Evolutionary conservation across 2,113 vertebrate species (phyloP).

Genomic region (Isurus oxyrinchus): DNA sequence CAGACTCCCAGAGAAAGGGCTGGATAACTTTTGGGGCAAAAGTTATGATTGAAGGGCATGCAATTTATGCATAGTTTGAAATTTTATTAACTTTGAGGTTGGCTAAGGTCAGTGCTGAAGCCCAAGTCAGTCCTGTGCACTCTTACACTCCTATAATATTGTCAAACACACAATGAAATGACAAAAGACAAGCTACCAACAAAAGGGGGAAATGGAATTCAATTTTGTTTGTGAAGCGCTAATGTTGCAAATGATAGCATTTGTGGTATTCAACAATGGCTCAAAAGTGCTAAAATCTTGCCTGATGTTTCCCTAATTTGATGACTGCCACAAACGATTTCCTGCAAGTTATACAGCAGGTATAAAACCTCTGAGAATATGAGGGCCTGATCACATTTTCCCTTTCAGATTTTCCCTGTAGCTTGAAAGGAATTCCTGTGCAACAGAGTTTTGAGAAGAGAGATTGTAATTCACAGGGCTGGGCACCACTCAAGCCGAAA

Average conservation of each 20-base stretch:
- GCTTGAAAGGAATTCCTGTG: background rate
- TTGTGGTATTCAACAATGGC: background rate
- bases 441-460: background rate
- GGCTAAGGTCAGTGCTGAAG: background rate
- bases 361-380: background rate
- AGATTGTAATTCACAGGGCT: background rate
- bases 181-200: background rate
- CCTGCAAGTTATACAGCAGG: background rate
- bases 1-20: background rate
- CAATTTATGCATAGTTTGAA: background rate
- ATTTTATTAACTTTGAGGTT: background rate
- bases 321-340: background rate
- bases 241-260: background rate
- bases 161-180: background rate
- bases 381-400: background rate
- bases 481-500: background rate
- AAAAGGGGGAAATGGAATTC: background rate
- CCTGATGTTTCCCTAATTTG: background rate
- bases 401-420: background rate
- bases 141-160: background rate
- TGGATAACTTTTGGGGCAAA: background rate
- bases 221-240: background rate
- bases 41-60: background rate
- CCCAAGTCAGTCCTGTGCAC: background rate
- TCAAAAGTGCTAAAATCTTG: background rate